Evolutionary conservation across 1,140 invertebrate genomes (phyloP).

Genomic region (Lasioglossum albipes): DNA sequence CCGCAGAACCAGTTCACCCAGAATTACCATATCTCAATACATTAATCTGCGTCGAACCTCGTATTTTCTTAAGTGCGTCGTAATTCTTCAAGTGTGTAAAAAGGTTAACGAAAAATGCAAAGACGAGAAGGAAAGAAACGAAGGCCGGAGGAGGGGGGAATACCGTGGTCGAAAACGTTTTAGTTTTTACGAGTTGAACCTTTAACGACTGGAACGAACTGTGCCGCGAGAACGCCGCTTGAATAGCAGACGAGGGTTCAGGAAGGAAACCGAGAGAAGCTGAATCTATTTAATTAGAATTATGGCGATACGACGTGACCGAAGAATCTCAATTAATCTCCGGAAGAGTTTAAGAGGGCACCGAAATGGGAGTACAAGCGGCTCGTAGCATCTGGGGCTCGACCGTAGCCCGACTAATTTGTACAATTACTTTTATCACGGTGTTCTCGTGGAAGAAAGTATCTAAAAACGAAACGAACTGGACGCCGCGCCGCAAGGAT

Average conservation of each 20-base stretch:
- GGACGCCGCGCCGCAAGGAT: no score
- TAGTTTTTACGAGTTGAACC: constrained; percentile 61
- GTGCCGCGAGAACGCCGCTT: constrained; percentile 12
- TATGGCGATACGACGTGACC: constrained; percentile 60
- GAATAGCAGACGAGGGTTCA: constrained; percentile 5
- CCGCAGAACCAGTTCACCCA: no score
- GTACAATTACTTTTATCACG: constrained; percentile 39
- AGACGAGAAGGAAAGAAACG: not conserved
- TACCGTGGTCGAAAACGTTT: constrained; percentile 26
- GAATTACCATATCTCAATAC: no score
- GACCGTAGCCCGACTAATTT: constrained; percentile 21
- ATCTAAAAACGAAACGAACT: constrained; percentile 11
- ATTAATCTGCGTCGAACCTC: no score
- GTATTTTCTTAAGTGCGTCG: no score
- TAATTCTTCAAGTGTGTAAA: not conserved
- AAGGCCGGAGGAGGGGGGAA: not conserved
- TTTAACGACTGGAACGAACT: constrained; percentile 61
- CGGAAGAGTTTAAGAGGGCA: constrained; percentile 26
- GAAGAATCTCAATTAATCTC: constrained; percentile 66
- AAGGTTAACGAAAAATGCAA: not conserved
- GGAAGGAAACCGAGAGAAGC: constrained; percentile 9
- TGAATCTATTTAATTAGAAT: constrained; percentile 68
- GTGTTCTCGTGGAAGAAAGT: not conserved
- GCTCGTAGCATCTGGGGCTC: not conserved
- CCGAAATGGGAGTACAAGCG: not conserved